Evolutionary conservation across 2,113 vertebrate species (phyloP).

Genomic region (Catharus bicknelli): DNA sequence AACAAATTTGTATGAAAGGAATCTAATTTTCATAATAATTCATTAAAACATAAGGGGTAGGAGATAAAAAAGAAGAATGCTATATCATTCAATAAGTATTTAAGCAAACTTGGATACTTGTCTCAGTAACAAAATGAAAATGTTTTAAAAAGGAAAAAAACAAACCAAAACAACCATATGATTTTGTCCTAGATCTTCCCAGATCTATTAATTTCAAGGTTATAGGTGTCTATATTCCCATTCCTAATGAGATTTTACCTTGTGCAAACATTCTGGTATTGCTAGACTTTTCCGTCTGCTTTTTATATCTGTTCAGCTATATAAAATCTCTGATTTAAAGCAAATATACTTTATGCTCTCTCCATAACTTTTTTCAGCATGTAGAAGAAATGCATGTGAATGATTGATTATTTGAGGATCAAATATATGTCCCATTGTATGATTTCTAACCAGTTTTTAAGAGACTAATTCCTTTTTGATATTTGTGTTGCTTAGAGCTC

Average conservation of each 20-base stretch:
- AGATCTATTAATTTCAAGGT: neutral
- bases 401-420: constrained; percentile 25
- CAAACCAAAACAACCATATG: neutral
- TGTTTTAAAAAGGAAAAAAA: neutral
- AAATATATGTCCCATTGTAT: neutral
- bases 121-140: neutral
- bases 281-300: neutral
- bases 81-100: neutral
- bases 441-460: constrained; percentile 36
- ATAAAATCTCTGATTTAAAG: constrained; percentile 1
- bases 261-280: neutral
- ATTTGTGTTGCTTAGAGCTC: constrained; percentile 29
- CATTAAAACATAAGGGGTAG: neutral
- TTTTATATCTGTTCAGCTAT: neutral
- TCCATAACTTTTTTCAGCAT: neutral
- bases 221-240: neutral
- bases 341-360: neutral
- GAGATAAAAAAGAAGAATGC: neutral
- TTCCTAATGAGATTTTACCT: neutral
- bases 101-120: neutral
- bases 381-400: neutral
- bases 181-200: neutral
- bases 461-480: constrained; percentile 52
- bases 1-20: neutral
- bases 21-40: neutral